Percentiles rank a stretch among this genome's conserved stretches.
These are phyloP conservation scores for Hypsibius dujardini DNA, from an alignment of 1,140 invertebrate genomes.

Conservation along the genomic window DNA sequence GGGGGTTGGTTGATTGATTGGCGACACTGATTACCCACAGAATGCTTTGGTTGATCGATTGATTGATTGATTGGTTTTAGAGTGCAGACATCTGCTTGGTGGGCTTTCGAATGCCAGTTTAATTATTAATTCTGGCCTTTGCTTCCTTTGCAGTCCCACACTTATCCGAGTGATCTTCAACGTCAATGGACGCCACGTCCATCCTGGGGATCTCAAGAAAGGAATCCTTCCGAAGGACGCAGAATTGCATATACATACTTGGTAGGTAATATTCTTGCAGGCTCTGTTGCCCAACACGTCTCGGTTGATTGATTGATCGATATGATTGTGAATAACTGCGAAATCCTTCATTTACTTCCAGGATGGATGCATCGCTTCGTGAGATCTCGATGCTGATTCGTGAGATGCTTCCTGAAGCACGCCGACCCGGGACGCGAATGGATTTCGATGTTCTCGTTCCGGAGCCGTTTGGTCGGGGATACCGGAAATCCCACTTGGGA, in stretches of 20 bases:
- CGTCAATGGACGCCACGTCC: constrained; percentile 66
- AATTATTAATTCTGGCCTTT: too few species aligned
- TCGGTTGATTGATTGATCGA: too few species aligned
- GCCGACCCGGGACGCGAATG: constrained; percentile 88
- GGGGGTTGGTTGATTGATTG: too few species aligned
- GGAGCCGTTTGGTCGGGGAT: constrained; percentile 54
- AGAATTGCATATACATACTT: constrained; percentile 57
- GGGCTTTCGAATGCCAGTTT: too few species aligned
- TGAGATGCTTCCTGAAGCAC: constrained; percentile 89
- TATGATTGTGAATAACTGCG: too few species aligned
- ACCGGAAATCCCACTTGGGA: constrained; percentile 76
- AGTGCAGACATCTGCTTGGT: too few species aligned
- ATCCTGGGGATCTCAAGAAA: constrained; percentile 67
- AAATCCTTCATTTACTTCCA: too few species aligned
- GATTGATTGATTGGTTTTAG: too few species aligned
- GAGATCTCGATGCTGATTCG: constrained; percentile 87
- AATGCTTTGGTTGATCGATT: too few species aligned
- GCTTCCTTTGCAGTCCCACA: constrained; percentile 50
- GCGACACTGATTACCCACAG: too few species aligned
- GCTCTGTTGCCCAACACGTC: too few species aligned
- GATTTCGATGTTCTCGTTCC: constrained; percentile 90
- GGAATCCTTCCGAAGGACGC: constrained; percentile 82
- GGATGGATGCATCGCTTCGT: constrained; percentile 84
- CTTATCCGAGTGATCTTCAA: constrained; percentile 77
- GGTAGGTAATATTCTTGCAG: too few species aligned